Percentiles rank a stretch among this genome's conserved stretches.
These are phyloP conservation scores for Drosophila repleta DNA, from an alignment of 1,140 invertebrate species.

Conservation along the genomic window DNA sequence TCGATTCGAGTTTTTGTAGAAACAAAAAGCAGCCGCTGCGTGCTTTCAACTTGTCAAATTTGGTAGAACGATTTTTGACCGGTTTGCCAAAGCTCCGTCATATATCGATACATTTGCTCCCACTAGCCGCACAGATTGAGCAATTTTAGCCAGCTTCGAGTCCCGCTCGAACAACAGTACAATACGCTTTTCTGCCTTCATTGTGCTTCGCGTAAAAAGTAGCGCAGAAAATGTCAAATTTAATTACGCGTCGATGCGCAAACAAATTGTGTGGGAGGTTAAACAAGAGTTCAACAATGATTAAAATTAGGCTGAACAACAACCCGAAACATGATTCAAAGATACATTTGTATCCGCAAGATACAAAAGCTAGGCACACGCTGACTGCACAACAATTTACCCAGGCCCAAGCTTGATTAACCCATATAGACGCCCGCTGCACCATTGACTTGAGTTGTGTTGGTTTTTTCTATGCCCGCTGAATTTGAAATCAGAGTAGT, in stretches of 20 bases:
- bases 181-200: constrained; percentile 33
- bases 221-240: constrained; percentile 75
- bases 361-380: constrained; percentile 63
- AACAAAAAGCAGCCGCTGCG: constrained; percentile 40
- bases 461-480: constrained; percentile 5
- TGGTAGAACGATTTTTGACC: constrained; percentile 78
- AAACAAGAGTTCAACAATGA: constrained; percentile 37
- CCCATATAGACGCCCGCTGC: constrained; percentile 16
- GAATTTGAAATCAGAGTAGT: constrained; percentile 31
- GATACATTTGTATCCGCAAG: constrained; percentile 41
- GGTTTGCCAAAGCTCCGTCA: constrained; percentile 51
- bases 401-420: constrained; percentile 32
- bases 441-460: constrained; percentile 9
- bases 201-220: constrained; percentile 67
- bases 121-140: constrained; percentile 59
- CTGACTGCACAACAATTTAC: constrained; percentile 53
- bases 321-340: constrained; percentile 2
- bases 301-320: constrained; percentile 25
- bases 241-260: constrained; percentile 79
- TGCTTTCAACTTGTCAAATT: constrained; percentile 68
- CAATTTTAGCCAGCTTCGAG: constrained; percentile 51
- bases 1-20: constrained; percentile 32
- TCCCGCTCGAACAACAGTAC: constrained; percentile 36
- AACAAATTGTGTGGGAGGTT: constrained; percentile 54
- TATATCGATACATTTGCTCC: constrained; percentile 21